A percentile compares a stretch with the other conserved stretches of the same genome.
Conservation (phyloP, 2,888 invertebrate genomes). For the Atherix ibis region DNA sequence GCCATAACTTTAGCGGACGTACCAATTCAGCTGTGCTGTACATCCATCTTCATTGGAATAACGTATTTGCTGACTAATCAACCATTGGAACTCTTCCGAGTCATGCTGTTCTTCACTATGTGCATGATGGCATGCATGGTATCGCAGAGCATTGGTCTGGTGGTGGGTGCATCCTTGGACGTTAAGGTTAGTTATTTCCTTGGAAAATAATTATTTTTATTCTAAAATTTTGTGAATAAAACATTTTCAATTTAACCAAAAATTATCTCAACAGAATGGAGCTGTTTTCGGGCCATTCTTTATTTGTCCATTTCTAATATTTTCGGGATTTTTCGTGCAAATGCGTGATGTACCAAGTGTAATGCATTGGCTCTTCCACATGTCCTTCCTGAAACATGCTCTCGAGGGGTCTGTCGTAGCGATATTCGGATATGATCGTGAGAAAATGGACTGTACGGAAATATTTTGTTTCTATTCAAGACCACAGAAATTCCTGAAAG, state of each 20-base stretch:
- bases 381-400: slow-evolving; percentile 78
- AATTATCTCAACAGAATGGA: too few species aligned
- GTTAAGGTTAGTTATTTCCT: too few species aligned
- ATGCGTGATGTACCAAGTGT: slow-evolving; percentile 62
- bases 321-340: slow-evolving; percentile 86
- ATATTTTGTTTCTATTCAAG: slow-evolving; percentile 59
- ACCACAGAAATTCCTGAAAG: slow-evolving; percentile 56
- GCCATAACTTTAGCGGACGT: slow-evolving; percentile 66
- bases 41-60: slow-evolving; percentile 56
- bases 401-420: slow-evolving; percentile 68
- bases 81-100: slow-evolving; percentile 56
- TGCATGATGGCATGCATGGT: slow-evolving; percentile 65
- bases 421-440: slow-evolving; percentile 67
- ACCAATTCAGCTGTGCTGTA: slow-evolving; percentile 64
- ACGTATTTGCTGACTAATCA: slow-evolving; percentile 81
- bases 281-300: slow-evolving; percentile 80
- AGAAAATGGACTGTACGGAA: slow-evolving; percentile 54
- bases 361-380: slow-evolving; percentile 72
- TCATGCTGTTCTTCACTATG: slow-evolving; percentile 54
- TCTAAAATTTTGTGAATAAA: too few species aligned
- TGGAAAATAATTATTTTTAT: too few species aligned
- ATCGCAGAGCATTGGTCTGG: slow-evolving; percentile 69
- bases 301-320: slow-evolving; percentile 73
- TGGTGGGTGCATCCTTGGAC: slow-evolving; percentile 68
- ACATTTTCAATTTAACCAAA: too few species aligned